A percentile compares a stretch with the other conserved stretches of the same genome.
Conservation (phyloP, 1,140 invertebrate species). For the Eurosta solidaginis region DNA sequence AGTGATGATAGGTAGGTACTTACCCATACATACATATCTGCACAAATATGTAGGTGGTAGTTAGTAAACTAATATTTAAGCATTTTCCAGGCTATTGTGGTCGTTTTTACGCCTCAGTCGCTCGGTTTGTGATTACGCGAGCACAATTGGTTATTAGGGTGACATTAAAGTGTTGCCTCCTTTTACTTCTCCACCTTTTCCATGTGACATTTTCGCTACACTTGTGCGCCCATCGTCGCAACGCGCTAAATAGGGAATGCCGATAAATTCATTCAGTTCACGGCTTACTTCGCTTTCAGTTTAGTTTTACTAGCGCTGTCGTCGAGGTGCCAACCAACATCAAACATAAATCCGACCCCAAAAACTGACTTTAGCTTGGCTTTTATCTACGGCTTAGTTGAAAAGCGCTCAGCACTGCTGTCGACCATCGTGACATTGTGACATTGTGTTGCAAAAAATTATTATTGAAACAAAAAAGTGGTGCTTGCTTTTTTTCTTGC, state of each 20-base stretch:
- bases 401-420: background rate
- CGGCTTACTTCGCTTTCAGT: no score
- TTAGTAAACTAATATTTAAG: background rate
- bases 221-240: no score
- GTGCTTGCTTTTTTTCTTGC: no score
- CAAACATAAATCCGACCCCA: background rate
- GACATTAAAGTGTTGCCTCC: background rate
- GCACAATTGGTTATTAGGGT: constrained; percentile 25
- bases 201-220: background rate
- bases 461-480: background rate
- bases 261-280: background rate
- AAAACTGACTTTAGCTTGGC: background rate
- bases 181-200: no score
- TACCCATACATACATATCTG: no score
- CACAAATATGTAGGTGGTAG: background rate
- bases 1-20: background rate
- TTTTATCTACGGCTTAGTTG: background rate
- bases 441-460: background rate
- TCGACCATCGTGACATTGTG: background rate
- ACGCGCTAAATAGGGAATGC: background rate
- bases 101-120: background rate
- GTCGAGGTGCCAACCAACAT: background rate
- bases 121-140: background rate
- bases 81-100: background rate
- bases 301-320: background rate